These are phyloP conservation scores for Mugil cephalus DNA, from an alignment of 2,113 vertebrate genomes.

Conservation along the genomic window DNA sequence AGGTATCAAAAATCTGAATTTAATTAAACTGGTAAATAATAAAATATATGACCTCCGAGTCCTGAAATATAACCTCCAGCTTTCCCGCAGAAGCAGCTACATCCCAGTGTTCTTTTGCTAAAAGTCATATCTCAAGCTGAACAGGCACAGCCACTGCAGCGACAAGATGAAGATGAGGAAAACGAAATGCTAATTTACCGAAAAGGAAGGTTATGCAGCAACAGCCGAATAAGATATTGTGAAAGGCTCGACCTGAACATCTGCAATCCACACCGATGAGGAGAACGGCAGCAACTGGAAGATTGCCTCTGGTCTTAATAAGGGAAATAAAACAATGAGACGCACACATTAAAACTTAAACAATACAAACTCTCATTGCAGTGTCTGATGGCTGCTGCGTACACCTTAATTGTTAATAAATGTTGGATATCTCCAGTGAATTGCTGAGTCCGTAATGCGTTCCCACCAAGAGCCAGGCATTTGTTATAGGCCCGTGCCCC, in stretches of 20 bases:
- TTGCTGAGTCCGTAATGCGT: conserved; percentile 29
- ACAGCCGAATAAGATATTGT: not conserved
- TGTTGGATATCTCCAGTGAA: conserved; percentile 34
- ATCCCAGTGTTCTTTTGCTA: not conserved
- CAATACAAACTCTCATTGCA: not conserved
- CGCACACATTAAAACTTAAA: conserved; percentile 28
- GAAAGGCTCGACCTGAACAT: not conserved
- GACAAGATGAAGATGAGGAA: not conserved
- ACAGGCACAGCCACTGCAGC: not conserved
- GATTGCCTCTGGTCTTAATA: conserved; percentile 2
- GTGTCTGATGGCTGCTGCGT: conserved; percentile 39
- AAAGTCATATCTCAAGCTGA: not conserved
- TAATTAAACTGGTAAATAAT: not conserved
- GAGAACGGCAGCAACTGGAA: not conserved
- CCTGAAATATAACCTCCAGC: not conserved
- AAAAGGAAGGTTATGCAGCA: not conserved
- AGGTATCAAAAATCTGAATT: not conserved
- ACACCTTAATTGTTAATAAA: conserved; percentile 54
- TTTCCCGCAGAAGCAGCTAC: not conserved
- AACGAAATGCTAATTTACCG: not conserved
- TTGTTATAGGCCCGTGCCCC: conserved; percentile 34
- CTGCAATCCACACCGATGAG: not conserved
- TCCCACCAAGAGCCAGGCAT: conserved; percentile 37
- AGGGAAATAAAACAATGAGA: conserved; percentile 27
- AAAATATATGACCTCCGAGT: not conserved